These are phyloP conservation scores for Plebejus melissa DNA, from an alignment of 2,888 invertebrate species.

Conservation along the genomic window DNA sequence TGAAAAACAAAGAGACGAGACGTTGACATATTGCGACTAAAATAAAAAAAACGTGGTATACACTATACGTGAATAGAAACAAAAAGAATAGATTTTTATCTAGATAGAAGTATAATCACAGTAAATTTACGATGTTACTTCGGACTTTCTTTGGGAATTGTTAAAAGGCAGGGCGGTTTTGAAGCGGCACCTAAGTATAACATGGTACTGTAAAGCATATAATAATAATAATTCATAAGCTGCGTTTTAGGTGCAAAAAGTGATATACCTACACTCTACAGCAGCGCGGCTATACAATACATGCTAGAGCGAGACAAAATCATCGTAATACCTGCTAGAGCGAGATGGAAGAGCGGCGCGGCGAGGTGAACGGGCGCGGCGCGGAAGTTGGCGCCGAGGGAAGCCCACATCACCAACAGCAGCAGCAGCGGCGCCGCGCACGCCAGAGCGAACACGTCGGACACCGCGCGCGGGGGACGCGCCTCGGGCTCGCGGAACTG, in stretches of 20 bases:
- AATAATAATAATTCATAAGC: too few relatives aligned
- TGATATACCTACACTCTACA: too few relatives aligned
- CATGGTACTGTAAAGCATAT: too few relatives aligned
- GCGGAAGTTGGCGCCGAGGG: conserved; percentile 90
- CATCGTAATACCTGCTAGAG: conserved; percentile 84
- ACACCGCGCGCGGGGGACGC: conserved; percentile 91
- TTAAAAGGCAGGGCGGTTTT: too few relatives aligned
- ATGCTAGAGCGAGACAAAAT: not conserved
- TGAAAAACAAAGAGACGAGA: conserved; percentile 48
- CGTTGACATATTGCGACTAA: not conserved
- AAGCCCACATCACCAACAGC: conserved; percentile 91
- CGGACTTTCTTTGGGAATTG: too few relatives aligned
- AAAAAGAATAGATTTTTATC: too few relatives aligned
- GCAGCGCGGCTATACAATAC: too few relatives aligned
- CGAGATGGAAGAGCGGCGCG: conserved; percentile 93
- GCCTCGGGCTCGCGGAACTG: conserved; percentile 95
- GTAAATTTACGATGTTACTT: too few relatives aligned
- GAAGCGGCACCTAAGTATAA: too few relatives aligned
- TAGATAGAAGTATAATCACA: too few relatives aligned
- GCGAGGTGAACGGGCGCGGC: conserved; percentile 88
- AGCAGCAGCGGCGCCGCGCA: conserved; percentile 90
- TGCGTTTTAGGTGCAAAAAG: too few relatives aligned
- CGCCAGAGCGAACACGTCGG: conserved; percentile 92
- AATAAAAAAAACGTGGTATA: not conserved
- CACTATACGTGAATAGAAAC: not conserved